These are phyloP conservation scores for Creontiades dilutus DNA, from an alignment of 2,888 invertebrate genomes.

Conservation along the genomic window DNA sequence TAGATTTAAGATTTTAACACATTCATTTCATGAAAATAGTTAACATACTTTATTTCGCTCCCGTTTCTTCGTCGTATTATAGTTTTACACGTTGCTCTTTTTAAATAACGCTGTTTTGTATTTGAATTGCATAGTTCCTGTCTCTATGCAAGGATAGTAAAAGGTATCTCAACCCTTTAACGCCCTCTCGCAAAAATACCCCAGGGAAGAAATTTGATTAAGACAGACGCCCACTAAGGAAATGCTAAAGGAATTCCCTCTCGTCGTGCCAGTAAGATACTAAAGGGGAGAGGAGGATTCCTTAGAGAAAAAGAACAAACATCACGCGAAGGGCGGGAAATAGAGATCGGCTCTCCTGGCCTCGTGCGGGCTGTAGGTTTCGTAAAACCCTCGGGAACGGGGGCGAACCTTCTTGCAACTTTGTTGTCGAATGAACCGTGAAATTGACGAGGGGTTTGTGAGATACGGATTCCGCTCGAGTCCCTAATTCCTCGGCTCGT, in stretches of 20 bases:
- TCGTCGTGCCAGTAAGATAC: neutral
- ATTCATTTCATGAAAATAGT: too few relatives aligned
- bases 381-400: neutral
- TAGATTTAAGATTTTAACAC: too few relatives aligned
- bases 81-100: too few relatives aligned
- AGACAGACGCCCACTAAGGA: conserved; percentile 20
- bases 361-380: conserved; percentile 1
- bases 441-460: conserved; percentile 2
- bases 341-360: neutral
- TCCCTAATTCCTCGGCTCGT: neutral
- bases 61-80: too few relatives aligned
- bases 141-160: too few relatives aligned
- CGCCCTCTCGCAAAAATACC: too few relatives aligned
- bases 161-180: too few relatives aligned
- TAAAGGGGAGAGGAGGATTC: neutral
- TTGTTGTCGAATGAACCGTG: conserved; percentile 22
- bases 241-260: neutral
- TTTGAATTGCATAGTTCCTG: too few relatives aligned
- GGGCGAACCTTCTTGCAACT: conserved; percentile 18
- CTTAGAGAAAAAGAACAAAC: neutral
- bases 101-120: too few relatives aligned
- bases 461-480: neutral
- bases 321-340: conserved; percentile 13
- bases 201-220: neutral
- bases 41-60: too few relatives aligned